A percentile compares a stretch with the other conserved stretches of the same genome.
These are phyloP conservation scores for Bos javanicus DNA, from an alignment of 2,113 vertebrate genomes.

Conservation along the genomic window DNA sequence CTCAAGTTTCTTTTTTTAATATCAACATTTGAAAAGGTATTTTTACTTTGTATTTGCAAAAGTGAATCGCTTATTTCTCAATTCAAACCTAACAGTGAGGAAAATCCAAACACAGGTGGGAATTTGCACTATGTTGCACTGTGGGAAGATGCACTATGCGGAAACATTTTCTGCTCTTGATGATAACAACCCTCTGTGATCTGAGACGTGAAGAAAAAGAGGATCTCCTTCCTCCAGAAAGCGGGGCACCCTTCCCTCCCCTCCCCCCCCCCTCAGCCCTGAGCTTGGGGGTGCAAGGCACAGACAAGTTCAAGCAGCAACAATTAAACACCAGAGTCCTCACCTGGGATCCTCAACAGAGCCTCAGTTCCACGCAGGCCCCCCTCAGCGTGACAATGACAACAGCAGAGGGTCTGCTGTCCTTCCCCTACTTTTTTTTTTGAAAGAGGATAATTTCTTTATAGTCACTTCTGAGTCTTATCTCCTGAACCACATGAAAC, in stretches of 20 bases:
- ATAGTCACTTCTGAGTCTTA: background rate
- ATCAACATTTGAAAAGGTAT: background rate
- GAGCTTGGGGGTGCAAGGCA: fast-evolving
- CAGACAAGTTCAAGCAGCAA: background rate
- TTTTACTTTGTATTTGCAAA: background rate
- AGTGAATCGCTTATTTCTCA: background rate
- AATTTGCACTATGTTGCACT: background rate
- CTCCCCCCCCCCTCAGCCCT: background rate
- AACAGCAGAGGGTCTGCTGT: background rate
- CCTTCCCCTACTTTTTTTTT: background rate
- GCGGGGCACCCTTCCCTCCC: background rate
- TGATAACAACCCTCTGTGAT: background rate
- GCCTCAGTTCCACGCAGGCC: background rate
- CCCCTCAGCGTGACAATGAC: background rate
- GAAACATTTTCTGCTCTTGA: background rate
- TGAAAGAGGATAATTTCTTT: background rate
- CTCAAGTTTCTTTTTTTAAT: background rate
- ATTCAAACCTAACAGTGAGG: background rate
- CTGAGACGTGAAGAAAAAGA: background rate
- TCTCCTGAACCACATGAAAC: background rate
- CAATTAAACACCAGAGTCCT: background rate
- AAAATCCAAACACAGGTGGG: background rate
- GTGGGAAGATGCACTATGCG: background rate
- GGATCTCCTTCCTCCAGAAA: background rate
- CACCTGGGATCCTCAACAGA: background rate